Evolutionary conservation across 1,140 invertebrate species (phyloP).

Genomic region (Matsumurasca onukii): DNA sequence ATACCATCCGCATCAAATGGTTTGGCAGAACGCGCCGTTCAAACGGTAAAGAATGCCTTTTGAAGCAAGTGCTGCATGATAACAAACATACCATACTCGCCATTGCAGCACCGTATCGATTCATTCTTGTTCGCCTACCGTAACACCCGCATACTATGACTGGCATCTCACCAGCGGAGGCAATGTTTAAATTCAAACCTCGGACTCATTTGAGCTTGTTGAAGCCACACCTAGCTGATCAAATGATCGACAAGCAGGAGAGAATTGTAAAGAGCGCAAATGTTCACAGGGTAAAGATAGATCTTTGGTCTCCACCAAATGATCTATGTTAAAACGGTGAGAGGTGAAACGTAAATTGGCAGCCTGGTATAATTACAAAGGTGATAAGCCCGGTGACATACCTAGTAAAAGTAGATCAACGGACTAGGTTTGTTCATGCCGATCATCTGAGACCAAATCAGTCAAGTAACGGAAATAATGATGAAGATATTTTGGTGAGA

Average conservation of each 20-base stretch:
- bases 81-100: background rate
- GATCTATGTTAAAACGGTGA: background rate
- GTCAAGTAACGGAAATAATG: background rate
- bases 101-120: constrained; percentile 1
- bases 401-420: background rate
- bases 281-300: background rate
- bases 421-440: too few species aligned
- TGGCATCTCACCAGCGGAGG: too few species aligned
- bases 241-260: background rate
- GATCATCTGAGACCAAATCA: background rate
- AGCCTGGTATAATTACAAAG: too few species aligned
- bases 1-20: too few species aligned
- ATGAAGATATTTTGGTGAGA: background rate
- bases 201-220: constrained; percentile 1
- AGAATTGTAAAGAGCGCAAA: background rate
- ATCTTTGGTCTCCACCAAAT: too few species aligned
- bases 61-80: too few species aligned
- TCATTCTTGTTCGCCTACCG: background rate
- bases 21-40: too few species aligned
- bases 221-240: background rate
- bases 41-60: background rate
- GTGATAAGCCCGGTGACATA: too few species aligned
- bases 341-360: background rate
- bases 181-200: background rate
- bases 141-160: background rate